phyloP scores from a whole-genome alignment of 2,888 invertebrate species.

The Portevinia maculata region DNA sequence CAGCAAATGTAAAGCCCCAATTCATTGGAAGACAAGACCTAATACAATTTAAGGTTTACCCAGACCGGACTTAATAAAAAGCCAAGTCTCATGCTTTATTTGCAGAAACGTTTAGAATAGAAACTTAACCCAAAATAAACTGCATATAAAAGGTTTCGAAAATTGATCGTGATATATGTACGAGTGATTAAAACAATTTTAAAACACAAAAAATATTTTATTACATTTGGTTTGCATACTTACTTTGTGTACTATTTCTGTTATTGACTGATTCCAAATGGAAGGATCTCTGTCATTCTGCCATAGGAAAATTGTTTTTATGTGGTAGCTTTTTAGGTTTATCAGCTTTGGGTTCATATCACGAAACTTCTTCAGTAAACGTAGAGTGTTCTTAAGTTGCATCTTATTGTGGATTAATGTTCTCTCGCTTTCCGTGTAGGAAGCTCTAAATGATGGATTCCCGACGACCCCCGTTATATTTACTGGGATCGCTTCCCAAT shows the following conservation, averaged over 20 bases:
- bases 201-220: too few species aligned
- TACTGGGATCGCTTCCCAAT: constrained; percentile 52
- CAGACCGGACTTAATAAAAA: too few species aligned
- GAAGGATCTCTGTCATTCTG: background rate
- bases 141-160: too few species aligned
- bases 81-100: too few species aligned
- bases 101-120: too few species aligned
- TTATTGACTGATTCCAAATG: constrained; percentile 17
- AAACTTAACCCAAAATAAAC: too few species aligned
- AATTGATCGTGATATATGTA: too few species aligned
- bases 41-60: too few species aligned
- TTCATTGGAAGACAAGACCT: too few species aligned
- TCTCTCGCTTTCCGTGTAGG: constrained; percentile 26
- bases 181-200: too few species aligned
- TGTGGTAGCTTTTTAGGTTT: constrained; percentile 27
- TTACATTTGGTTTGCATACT: background rate
- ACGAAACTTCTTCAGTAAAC: constrained; percentile 57
- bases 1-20: too few species aligned
- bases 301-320: constrained; percentile 57
- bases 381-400: constrained; percentile 46
- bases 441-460: constrained; percentile 39
- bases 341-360: constrained; percentile 6
- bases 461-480: background rate
- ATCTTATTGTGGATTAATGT: background rate
- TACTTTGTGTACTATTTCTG: constrained; percentile 15